Conservation (phyloP, 2,888 invertebrate genomes). For the Tiliacea citrago region DNA sequence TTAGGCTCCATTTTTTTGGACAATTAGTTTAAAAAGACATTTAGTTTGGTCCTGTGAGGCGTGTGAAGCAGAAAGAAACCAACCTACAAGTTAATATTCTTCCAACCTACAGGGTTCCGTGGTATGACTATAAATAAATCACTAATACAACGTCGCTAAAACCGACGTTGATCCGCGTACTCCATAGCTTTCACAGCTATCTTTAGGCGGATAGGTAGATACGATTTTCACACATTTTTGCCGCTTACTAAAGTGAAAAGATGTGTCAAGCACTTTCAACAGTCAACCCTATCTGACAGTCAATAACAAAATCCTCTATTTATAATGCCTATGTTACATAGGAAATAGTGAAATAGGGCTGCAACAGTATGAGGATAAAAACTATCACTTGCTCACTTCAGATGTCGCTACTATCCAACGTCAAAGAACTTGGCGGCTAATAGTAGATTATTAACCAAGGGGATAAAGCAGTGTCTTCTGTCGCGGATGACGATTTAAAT, state of each 20-base stretch:
- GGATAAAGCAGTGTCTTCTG: too few relatives aligned
- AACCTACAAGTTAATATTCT: too few relatives aligned
- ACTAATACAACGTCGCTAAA: conserved; percentile 2
- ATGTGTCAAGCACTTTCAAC: conserved; percentile 24
- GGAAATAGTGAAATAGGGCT: conserved; percentile 12
- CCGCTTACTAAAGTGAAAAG: conserved; percentile 33
- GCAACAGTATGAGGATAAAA: not conserved
- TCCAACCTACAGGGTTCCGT: not conserved
- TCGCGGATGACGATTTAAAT: too few relatives aligned
- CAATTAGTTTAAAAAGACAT: not conserved
- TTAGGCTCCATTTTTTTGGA: too few relatives aligned
- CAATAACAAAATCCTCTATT: conserved; percentile 14
- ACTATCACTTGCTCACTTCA: too few relatives aligned
- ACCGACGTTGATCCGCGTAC: not conserved
- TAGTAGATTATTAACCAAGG: too few relatives aligned
- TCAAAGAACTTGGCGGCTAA: too few relatives aligned
- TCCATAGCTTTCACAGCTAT: not conserved
- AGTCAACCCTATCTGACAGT: conserved; percentile 11
- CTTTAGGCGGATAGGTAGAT: not conserved
- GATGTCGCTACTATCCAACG: too few relatives aligned
- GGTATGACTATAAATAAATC: conserved; percentile 9
- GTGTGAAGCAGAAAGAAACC: too few relatives aligned
- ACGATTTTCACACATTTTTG: not conserved
- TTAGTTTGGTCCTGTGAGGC: not conserved
- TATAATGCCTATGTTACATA: not conserved